Conservation (phyloP, 2,888 invertebrate species). For the Hemaris fuciformis region DNA sequence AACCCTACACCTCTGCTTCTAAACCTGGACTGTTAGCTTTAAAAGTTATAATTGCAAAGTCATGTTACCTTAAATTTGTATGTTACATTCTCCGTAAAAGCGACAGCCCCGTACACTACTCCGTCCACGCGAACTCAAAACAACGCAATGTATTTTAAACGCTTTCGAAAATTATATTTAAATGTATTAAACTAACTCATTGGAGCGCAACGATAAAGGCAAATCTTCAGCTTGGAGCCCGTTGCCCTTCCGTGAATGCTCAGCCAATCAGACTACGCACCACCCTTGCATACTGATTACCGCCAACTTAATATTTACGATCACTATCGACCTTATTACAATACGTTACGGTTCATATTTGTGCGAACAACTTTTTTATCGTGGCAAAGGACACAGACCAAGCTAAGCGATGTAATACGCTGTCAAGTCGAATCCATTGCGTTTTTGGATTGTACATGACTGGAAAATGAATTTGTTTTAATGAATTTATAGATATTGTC, state of each 20-base stretch:
- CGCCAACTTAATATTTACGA: slow-evolving; percentile 24
- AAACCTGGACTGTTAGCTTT: no score
- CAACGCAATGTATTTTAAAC: slow-evolving; percentile 8
- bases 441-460: slow-evolving; percentile 14
- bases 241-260: slow-evolving; percentile 48
- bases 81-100: background rate
- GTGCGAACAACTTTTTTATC: background rate
- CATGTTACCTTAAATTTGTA: no score
- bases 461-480: slow-evolving; percentile 10
- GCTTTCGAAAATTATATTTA: slow-evolving; percentile 29
- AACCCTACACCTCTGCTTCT: no score
- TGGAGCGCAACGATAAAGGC: slow-evolving; percentile 61
- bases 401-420: slow-evolving; percentile 20
- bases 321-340: slow-evolving; percentile 21
- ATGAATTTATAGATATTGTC: background rate
- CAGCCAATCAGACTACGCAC: slow-evolving; percentile 65
- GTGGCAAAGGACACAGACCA: slow-evolving; percentile 33
- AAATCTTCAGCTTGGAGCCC: slow-evolving; percentile 59
- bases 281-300: slow-evolving; percentile 66
- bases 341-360: slow-evolving; percentile 27
- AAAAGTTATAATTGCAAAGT: no score
- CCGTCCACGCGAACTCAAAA: no score
- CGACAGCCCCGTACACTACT: background rate
- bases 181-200: slow-evolving; percentile 58
- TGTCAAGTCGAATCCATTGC: slow-evolving; percentile 14